These are phyloP conservation scores for Murina feae DNA, from an alignment of 2,113 vertebrate species.

Conservation along the genomic window DNA sequence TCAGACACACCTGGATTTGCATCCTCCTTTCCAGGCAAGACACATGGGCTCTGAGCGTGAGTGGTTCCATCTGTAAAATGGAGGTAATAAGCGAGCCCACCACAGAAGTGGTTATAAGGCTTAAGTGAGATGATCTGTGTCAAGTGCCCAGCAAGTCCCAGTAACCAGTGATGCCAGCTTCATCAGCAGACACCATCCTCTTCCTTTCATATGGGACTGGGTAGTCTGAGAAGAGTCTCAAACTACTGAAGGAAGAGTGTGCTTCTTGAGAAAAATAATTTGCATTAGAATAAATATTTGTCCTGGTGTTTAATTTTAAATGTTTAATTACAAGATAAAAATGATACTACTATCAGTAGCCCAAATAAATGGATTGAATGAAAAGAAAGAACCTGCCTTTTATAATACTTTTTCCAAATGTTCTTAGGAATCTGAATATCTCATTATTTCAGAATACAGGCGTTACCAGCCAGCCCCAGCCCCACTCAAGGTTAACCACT, in stretches of 20 bases:
- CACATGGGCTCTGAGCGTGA: neutral
- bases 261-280: neutral
- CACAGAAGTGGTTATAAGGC: neutral
- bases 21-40: neutral
- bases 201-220: too few relatives aligned
- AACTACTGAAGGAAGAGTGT: neutral
- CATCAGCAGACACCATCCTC: too few relatives aligned
- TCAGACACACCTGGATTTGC: neutral
- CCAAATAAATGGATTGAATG: neutral
- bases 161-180: neutral
- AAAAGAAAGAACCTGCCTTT: neutral
- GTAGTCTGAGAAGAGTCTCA: neutral
- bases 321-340: constrained; percentile 31
- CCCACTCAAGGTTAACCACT: neutral
- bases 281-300: neutral
- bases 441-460: constrained; percentile 6
- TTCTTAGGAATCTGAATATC: neutral
- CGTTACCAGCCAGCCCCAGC: neutral
- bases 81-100: neutral
- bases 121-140: neutral
- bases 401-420: neutral
- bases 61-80: neutral
- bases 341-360: neutral
- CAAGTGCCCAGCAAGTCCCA: neutral
- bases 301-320: constrained; percentile 26